Evolutionary conservation across 2,888 invertebrate species (phyloP).

Genomic region (Zhuqinia jingwanae): DNA sequence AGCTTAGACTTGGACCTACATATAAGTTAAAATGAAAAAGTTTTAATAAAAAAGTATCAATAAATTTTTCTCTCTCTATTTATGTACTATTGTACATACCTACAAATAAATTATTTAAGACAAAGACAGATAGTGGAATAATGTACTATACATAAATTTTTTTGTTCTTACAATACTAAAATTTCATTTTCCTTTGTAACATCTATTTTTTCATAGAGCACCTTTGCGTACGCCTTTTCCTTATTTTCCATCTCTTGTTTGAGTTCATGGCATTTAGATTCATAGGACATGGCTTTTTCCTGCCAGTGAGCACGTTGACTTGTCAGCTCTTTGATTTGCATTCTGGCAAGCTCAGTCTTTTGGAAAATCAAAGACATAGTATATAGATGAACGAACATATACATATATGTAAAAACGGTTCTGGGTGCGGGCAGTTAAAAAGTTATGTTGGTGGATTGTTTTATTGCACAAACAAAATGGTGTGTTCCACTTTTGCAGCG

Average conservation of each 20-base stretch:
- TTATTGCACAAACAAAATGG: no score
- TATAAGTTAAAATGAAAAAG: constrained; percentile 15
- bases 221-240: constrained; percentile 50
- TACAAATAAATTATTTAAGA: no score
- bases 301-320: constrained; percentile 73
- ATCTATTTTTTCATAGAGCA: constrained; percentile 34
- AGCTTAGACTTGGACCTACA: constrained; percentile 52
- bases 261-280: constrained; percentile 67
- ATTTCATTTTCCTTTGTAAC: constrained; percentile 61
- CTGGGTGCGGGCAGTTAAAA: background rate
- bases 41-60: no score
- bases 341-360: constrained; percentile 27
- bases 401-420: background rate
- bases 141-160: constrained; percentile 6
- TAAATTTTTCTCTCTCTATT: no score
- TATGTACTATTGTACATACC: no score
- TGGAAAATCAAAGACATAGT: background rate
- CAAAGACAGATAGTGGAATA: no score
- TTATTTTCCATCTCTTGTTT: constrained; percentile 67
- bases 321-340: constrained; percentile 65
- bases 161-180: constrained; percentile 57
- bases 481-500: background rate
- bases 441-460: no score
- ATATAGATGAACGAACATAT: background rate
- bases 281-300: constrained; percentile 72